These are phyloP conservation scores for Austrolebias charrua DNA, from an alignment of 2,797 vertebrate species.

Conservation along the genomic window DNA sequence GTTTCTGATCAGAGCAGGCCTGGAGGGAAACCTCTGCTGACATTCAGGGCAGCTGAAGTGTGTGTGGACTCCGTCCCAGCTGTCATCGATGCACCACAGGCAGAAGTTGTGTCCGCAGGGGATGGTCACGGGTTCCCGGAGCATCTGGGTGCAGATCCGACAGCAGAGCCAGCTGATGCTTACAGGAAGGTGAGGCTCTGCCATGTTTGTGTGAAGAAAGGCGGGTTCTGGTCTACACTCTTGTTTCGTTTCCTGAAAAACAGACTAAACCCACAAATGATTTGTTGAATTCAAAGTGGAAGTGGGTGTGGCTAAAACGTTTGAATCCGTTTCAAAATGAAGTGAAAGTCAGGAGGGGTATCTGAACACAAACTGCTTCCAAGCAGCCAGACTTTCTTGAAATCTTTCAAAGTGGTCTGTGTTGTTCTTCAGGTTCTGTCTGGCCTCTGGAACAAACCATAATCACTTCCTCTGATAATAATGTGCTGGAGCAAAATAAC, in stretches of 20 bases:
- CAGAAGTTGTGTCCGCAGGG: conserved; percentile 49
- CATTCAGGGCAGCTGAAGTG: conserved; percentile 38
- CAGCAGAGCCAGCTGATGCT: conserved; percentile 22
- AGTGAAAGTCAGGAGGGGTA: neutral
- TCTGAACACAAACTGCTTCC: too few relatives aligned
- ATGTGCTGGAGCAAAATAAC: too few relatives aligned
- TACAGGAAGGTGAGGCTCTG: neutral
- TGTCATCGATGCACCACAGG: conserved; percentile 27
- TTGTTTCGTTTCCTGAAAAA: conserved; percentile 34
- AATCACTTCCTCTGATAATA: too few relatives aligned
- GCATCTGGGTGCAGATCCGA: conserved; percentile 10
- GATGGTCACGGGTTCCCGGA: conserved; percentile 25
- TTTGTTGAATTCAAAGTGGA: neutral
- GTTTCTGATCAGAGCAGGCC: conserved; percentile 19
- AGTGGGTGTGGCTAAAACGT: conserved; percentile 31
- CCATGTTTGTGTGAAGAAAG: conserved; percentile 19
- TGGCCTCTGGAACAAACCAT: too few relatives aligned
- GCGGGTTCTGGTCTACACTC: neutral
- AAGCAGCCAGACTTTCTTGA: neutral
- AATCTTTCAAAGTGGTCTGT: neutral
- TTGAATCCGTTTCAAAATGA: conserved; percentile 1
- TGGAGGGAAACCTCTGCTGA: neutral
- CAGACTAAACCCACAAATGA: neutral
- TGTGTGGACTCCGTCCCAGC: neutral
- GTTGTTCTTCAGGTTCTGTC: too few relatives aligned